A percentile compares a stretch with the other conserved stretches of the same genome.
Evolutionary conservation across 2,888 invertebrate species (phyloP).

Genomic region (Acanthoscelides obtectus): DNA sequence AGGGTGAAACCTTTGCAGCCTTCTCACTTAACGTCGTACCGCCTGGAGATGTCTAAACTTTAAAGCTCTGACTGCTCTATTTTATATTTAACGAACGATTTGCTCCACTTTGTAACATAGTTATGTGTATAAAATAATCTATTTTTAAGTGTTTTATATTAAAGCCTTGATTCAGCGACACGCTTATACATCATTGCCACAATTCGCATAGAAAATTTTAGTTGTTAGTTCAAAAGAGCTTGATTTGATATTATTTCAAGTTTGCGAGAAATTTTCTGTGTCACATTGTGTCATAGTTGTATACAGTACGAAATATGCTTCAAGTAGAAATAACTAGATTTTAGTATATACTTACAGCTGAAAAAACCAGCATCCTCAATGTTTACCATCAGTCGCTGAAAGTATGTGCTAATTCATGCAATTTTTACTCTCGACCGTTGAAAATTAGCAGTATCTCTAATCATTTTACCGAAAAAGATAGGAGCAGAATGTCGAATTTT

Average conservation of each 20-base stretch:
- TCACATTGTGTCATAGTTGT: neutral
- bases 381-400: conserved; percentile 25
- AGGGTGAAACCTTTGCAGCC: conserved; percentile 77
- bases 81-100: conserved; percentile 13
- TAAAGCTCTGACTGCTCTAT: conserved; percentile 32
- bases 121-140: conserved; percentile 28
- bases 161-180: conserved; percentile 11
- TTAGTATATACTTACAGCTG: neutral
- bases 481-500: conserved; percentile 37
- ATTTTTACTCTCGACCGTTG: conserved; percentile 13
- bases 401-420: conserved; percentile 11
- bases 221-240: neutral
- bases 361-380: conserved; percentile 34
- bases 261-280: neutral
- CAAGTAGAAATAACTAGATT: neutral
- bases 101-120: conserved; percentile 37
- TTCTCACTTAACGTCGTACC: conserved; percentile 79
- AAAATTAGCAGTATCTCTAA: conserved; percentile 21
- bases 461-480: conserved; percentile 25
- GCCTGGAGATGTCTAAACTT: conserved; percentile 48
- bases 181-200: neutral
- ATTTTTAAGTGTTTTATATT: conserved; percentile 39
- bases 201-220: neutral
- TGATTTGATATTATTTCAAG: neutral
- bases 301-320: neutral